phyloP scores from a whole-genome alignment of 1,140 invertebrate species.

The Lineus longissimus region DNA sequence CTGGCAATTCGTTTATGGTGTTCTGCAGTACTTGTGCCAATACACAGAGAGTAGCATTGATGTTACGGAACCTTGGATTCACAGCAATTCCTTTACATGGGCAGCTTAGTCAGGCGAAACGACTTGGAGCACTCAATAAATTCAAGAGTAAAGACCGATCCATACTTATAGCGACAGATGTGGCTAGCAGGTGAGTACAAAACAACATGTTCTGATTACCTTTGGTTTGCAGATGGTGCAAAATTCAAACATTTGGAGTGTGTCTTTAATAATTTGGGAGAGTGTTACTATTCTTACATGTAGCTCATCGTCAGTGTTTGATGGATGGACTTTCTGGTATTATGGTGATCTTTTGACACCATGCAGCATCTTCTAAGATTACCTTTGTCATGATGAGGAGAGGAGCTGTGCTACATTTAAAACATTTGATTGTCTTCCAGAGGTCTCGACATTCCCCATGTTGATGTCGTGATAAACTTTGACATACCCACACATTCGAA shows the following conservation, averaged over 20 bases:
- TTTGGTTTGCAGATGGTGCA: no score
- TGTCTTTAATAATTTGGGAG: no score
- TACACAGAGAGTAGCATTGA: constrained; percentile 80
- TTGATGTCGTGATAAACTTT: constrained; percentile 96
- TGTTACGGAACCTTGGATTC: constrained; percentile 84
- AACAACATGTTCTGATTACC: no score
- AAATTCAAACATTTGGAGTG: no score
- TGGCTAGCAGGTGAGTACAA: constrained; percentile 78
- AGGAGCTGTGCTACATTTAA: no score
- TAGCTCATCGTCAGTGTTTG: no score
- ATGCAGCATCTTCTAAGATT: no score
- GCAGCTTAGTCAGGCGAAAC: constrained; percentile 75
- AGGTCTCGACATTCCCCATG: constrained; percentile 96
- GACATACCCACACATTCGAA: constrained; percentile 95
- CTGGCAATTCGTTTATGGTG: constrained; percentile 95
- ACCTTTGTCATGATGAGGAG: no score
- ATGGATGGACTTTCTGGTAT: no score
- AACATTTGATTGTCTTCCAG: constrained; percentile 56
- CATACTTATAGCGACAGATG: constrained; percentile 95
- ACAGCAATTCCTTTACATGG: constrained; percentile 93
- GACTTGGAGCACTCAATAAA: constrained; percentile 51
- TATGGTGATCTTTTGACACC: no score
- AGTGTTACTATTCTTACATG: no score
- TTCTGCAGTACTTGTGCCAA: constrained; percentile 94
- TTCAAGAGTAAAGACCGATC: constrained; percentile 57